Evolutionary conservation across 1,140 invertebrate genomes (phyloP).

Genomic region (Patella vulgata): DNA sequence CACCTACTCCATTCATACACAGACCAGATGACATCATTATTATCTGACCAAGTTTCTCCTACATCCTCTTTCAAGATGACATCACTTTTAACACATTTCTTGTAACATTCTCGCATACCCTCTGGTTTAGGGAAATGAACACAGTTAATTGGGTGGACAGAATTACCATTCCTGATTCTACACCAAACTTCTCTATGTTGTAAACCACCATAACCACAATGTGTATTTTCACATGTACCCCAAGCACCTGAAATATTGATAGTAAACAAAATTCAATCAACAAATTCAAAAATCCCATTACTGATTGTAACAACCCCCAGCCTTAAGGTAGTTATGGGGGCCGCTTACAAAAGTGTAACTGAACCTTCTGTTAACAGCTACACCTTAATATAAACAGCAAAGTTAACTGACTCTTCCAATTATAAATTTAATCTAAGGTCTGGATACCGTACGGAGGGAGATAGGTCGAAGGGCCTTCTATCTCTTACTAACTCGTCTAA

Average conservation of each 20-base stretch:
- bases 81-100: conserved; percentile 9
- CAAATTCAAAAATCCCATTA: too few species aligned
- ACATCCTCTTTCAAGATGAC: conserved; percentile 2
- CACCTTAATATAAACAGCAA: too few species aligned
- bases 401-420: too few species aligned
- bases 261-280: too few species aligned
- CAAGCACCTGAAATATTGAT: conserved; percentile 33
- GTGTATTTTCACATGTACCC: conserved; percentile 37
- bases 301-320: too few species aligned
- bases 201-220: conserved; percentile 36
- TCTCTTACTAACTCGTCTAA: too few species aligned
- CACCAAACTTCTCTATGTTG: conserved; percentile 39
- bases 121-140: not conserved
- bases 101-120: not conserved
- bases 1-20: conserved; percentile 45
- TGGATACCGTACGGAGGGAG: too few species aligned
- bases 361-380: too few species aligned
- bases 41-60: not conserved
- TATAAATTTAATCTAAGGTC: too few species aligned
- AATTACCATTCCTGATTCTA: conserved; percentile 25
- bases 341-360: too few species aligned
- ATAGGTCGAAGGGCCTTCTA: too few species aligned
- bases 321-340: too few species aligned
- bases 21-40: conserved; percentile 39
- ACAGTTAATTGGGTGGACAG: conserved; percentile 19